Base-by-base conservation (phyloP, 2,888 invertebrate genomes). In the Hyposoter didymator region DNA sequence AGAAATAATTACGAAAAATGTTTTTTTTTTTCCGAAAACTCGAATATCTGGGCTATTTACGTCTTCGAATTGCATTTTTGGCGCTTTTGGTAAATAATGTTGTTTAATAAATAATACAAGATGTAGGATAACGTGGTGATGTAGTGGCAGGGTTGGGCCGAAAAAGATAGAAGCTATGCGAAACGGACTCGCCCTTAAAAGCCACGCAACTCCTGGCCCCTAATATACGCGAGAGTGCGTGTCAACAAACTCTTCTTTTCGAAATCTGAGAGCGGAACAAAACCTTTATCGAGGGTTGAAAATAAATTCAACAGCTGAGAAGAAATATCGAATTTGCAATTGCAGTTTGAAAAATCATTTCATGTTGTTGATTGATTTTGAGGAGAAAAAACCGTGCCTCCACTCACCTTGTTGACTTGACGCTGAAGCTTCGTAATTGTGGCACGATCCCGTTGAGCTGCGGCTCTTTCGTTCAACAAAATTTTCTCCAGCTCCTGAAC, bases 401-500 rank as follows among this genome's bases (percentile, higher is more conserved):
- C 14, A 47, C 88, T 87, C 69, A 93, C 93, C 90, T 93, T 93
- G 87, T 92, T 93, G 76, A 92, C 90, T 84, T 92, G 93, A 82
- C 92, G 91, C 84, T 93, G 93, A 43, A 93, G 84, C 83, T 92
- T 92, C n/a, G 91, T 91, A 84, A 93, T 93, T 19, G 92, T 92
- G 39, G 92, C 91, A 62, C 93, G 92, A 88, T 93, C 93, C n/a
- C 91, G 90, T 87, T 92, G 92, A 5, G 91, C 90, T 19, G 91
- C 92, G 12, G 91, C 87, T 47, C 93, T 89, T 86, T 93, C 92
- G 49, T 90, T 91, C 80, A 92, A 90, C 78, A 93, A 86, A 43
- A 90, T 90, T 81, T 91, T 91, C 70, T 93, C 92, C 86, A 93
- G 86, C 85, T 93, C 92, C 55, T 90, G 91, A 10, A 93, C 92